phyloP scores from a whole-genome alignment of 2,888 invertebrate species.

The Oasisia sp. region DNA sequence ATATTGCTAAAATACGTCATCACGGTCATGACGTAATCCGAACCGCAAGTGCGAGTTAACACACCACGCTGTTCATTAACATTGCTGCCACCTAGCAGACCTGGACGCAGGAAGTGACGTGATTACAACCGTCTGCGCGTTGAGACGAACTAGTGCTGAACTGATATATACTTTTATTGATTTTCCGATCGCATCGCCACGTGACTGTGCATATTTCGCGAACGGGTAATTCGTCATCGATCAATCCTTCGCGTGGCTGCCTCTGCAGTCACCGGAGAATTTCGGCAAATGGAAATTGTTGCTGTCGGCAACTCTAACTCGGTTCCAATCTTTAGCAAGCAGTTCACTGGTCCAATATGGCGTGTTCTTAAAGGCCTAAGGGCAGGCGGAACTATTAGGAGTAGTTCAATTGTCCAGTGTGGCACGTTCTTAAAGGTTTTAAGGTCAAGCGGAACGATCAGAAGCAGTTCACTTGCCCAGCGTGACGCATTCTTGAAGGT shows the following conservation, averaged over 20 bases:
- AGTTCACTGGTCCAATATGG: too few species aligned
- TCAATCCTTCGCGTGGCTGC: not conserved
- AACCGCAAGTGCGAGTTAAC: not conserved
- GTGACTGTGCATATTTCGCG: not conserved
- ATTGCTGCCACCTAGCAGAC: not conserved
- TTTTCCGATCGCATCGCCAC: not conserved
- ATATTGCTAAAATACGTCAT: not conserved
- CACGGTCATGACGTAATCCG: not conserved
- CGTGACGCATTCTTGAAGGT: not conserved
- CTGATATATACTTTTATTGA: not conserved
- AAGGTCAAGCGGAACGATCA: too few species aligned
- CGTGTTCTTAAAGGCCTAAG: too few species aligned
- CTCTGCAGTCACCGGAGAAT: not conserved
- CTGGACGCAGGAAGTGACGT: not conserved
- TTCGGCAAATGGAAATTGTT: conserved; percentile 6
- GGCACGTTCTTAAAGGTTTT: too few species aligned
- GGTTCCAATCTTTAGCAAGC: not conserved
- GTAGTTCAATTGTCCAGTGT: too few species aligned
- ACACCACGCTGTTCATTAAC: not conserved
- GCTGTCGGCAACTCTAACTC: not conserved
- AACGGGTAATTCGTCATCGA: not conserved
- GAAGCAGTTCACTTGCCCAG: not conserved
- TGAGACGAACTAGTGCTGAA: not conserved
- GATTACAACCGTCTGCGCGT: not conserved
- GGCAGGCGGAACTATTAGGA: too few species aligned